Percentiles rank a stretch among this genome's conserved stretches.
Conservation (phyloP, 2,888 invertebrate species). For the Caenorhabditis sp. region DNA sequence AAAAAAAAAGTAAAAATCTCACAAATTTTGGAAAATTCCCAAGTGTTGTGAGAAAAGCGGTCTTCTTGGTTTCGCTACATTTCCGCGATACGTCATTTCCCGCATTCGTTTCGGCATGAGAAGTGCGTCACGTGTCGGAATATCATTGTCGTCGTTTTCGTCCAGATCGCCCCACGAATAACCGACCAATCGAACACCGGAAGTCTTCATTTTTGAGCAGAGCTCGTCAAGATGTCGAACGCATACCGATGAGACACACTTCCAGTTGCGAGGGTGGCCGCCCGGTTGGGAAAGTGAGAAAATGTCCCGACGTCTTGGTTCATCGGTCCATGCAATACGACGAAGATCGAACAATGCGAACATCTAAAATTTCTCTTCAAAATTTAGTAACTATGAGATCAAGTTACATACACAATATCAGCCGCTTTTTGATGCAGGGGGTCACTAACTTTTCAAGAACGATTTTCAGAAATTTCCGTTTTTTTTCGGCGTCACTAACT, state of each 20-base stretch:
- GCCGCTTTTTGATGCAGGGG: too few relatives aligned
- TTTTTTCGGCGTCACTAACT: too few relatives aligned
- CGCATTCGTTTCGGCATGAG: conserved; percentile 37
- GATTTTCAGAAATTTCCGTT: too few relatives aligned
- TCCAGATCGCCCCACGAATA: conserved; percentile 30
- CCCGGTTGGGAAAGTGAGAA: conserved; percentile 54
- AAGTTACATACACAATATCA: too few relatives aligned
- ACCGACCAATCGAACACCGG: conserved; percentile 27
- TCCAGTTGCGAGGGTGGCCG: conserved; percentile 53
- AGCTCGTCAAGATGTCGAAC: conserved; percentile 36
- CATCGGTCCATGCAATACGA: conserved; percentile 34
- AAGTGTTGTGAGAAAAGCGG: conserved; percentile 15
- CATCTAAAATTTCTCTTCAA: conserved; percentile 8
- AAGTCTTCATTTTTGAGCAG: conserved; percentile 23
- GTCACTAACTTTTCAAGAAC: too few relatives aligned
- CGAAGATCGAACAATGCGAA: conserved; percentile 51
- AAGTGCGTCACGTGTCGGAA: conserved; percentile 17
- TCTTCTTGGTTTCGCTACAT: neutral
- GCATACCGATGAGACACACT: conserved; percentile 33
- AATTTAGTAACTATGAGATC: too few relatives aligned
- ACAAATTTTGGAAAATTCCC: conserved; percentile 12
- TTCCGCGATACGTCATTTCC: conserved; percentile 18
- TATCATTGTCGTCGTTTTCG: conserved; percentile 13
- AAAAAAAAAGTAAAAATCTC: neutral
- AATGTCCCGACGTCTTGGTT: conserved; percentile 33